A percentile compares a stretch with the other conserved stretches of the same genome.
These are phyloP conservation scores for Troides helena DNA, from an alignment of 2,888 invertebrate species.

Conservation along the genomic window DNA sequence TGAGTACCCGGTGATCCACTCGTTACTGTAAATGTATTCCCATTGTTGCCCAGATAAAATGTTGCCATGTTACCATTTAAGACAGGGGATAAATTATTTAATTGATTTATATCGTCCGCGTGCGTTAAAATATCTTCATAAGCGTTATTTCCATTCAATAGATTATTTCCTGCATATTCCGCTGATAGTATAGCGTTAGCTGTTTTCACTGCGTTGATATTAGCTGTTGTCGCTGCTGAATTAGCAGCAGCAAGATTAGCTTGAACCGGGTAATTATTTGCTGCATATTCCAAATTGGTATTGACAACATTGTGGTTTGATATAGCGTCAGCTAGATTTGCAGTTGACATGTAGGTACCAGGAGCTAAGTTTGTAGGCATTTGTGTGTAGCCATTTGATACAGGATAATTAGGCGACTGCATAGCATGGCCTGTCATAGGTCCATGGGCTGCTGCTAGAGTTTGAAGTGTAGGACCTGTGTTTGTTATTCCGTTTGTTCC, in stretches of 20 bases:
- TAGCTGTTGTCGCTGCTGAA: slow-evolving; percentile 14
- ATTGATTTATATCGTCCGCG: slow-evolving; percentile 26
- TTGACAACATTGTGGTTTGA: slow-evolving; percentile 23
- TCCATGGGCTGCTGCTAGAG: slow-evolving; percentile 6
- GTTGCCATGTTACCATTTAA: slow-evolving; percentile 39
- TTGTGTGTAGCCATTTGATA: slow-evolving; percentile 15
- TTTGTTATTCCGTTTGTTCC: slow-evolving; percentile 20
- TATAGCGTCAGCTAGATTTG: slow-evolving; percentile 25
- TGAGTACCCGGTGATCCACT: slow-evolving; percentile 40
- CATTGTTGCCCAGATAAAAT: slow-evolving; percentile 40
- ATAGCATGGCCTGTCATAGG: slow-evolving; percentile 17
- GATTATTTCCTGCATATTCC: slow-evolving; percentile 16
- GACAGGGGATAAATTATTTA: slow-evolving; percentile 32
- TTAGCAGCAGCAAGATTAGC: slow-evolving; percentile 6
- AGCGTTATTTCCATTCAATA: slow-evolving; percentile 5
- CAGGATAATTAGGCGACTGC: slow-evolving; percentile 13
- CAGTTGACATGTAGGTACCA: slow-evolving; percentile 23
- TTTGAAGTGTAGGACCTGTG: slow-evolving; percentile 20
- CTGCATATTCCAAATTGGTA: slow-evolving; percentile 23
- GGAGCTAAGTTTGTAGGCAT: slow-evolving; percentile 8
- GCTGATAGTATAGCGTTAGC: slow-evolving; percentile 25
- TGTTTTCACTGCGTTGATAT: slow-evolving; percentile 16
- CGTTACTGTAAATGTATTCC: slow-evolving; percentile 38
- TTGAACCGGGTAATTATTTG: slow-evolving; percentile 6
- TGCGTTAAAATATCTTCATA: slow-evolving; percentile 32